Evolutionary conservation across 2,113 vertebrate species (phyloP).

Genomic region (Hemicordylus capensis): DNA sequence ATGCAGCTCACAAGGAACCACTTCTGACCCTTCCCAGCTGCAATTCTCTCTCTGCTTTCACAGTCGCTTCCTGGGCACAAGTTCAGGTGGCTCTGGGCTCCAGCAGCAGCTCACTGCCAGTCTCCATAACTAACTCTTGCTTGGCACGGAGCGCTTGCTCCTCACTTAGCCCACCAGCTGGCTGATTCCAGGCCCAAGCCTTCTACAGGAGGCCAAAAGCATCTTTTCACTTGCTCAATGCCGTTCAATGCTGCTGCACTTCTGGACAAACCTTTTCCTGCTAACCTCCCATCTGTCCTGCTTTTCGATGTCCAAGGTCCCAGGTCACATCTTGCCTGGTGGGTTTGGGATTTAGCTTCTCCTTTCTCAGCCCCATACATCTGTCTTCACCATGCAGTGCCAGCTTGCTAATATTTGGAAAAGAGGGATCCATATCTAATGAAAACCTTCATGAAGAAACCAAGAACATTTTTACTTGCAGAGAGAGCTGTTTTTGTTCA

Average conservation of each 20-base stretch:
- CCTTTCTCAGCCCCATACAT: slow-evolving; percentile 13
- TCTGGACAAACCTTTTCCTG: not conserved
- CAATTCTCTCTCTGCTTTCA: not conserved
- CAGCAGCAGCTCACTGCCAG: not conserved
- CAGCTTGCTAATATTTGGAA: slow-evolving; percentile 5
- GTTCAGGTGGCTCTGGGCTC: not conserved
- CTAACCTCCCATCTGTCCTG: accelerated
- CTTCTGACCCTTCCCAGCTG: not conserved
- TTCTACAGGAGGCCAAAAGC: not conserved
- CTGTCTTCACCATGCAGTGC: slow-evolving; percentile 16
- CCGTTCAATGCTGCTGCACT: not conserved
- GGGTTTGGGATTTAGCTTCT: not conserved
- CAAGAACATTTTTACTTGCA: not conserved
- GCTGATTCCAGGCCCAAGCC: not conserved
- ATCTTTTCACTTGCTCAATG: not conserved
- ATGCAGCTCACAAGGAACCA: not conserved
- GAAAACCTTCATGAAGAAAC: not conserved
- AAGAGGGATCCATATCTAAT: not conserved
- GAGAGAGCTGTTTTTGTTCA: not conserved
- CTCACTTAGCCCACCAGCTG: not conserved
- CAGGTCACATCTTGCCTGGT: not conserved
- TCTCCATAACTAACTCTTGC: not conserved
- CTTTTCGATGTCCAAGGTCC: accelerated
- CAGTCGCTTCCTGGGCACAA: not conserved
- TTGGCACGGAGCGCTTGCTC: not conserved